Percentiles rank a stretch among this genome's conserved stretches.
phyloP scores from a whole-genome alignment of 2,113 vertebrate species.

The Heterotis niloticus region DNA sequence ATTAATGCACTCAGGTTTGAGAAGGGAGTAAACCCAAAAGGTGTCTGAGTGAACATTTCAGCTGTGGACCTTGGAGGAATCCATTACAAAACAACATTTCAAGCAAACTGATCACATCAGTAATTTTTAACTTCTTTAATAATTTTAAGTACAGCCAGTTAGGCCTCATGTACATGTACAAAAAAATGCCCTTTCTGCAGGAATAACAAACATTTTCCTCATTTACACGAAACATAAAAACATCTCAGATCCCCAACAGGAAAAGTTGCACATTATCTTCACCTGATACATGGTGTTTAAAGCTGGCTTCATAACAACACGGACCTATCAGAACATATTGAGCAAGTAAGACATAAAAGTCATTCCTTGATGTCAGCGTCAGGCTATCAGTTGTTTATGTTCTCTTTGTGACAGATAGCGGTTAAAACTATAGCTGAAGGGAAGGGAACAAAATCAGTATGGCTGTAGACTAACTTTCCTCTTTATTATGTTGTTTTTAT shows the following conservation, averaged over 20 bases:
- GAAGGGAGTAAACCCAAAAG: no score
- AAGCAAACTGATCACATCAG: no score
- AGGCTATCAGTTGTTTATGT: constrained; percentile 27
- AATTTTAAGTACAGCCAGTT: not conserved
- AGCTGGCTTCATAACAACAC: not conserved
- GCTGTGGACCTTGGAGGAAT: no score
- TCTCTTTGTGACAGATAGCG: not conserved
- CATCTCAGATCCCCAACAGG: not conserved
- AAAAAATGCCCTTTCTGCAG: not conserved
- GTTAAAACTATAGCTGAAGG: not conserved
- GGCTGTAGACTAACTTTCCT: no score
- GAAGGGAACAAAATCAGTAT: no score
- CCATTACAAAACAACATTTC: no score
- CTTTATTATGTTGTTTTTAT: no score
- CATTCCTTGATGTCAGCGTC: not conserved
- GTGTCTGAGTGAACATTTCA: no score
- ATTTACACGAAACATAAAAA: not conserved
- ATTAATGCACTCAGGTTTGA: no score
- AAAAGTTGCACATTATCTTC: not conserved
- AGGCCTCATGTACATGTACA: not conserved
- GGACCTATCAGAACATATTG: constrained; percentile 18
- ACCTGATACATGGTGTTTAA: not conserved
- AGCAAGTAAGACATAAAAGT: constrained; percentile 1
- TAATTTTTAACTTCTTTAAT: not conserved
- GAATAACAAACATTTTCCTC: not conserved